Percentiles rank a stretch among this genome's conserved stretches.
These are phyloP conservation scores for Smithornis capensis DNA, from an alignment of 2,113 vertebrate species.

Conservation along the genomic window DNA sequence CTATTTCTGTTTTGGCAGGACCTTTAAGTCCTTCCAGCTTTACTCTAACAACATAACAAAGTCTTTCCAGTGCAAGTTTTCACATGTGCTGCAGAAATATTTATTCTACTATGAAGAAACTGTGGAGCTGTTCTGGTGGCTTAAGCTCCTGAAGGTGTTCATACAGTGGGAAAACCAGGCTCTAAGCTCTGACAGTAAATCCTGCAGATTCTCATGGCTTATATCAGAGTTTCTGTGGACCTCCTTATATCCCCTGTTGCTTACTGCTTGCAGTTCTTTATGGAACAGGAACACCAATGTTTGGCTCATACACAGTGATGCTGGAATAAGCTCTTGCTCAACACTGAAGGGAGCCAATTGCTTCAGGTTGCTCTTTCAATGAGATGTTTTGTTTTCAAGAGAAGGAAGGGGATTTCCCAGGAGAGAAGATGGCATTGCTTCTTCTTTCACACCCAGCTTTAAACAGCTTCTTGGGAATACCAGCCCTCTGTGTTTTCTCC, in stretches of 20 bases:
- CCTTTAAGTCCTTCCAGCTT: not conserved
- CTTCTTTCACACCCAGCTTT: not conserved
- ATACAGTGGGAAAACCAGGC: not conserved
- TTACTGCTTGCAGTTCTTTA: not conserved
- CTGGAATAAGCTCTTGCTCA: not conserved
- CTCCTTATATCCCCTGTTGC: not conserved
- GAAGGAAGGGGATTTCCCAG: not conserved
- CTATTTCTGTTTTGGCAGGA: conserved; percentile 2
- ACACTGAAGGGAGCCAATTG: not conserved
- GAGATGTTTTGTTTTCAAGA: not conserved
- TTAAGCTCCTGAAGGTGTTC: not conserved
- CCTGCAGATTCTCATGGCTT: not conserved
- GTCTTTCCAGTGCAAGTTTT: conserved; percentile 3
- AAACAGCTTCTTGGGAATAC: not conserved
- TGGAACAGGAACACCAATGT: not conserved
- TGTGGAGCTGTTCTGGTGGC: not conserved
- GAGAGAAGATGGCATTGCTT: not conserved
- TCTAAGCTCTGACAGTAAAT: not conserved
- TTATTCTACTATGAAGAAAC: not conserved
- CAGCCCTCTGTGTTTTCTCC: not conserved
- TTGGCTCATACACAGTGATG: not conserved
- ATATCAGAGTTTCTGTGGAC: not conserved
- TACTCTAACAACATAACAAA: not conserved
- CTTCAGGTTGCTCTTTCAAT: not conserved
- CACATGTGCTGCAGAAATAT: not conserved